Evolutionary conservation across 2,888 invertebrate genomes (phyloP).

Genomic region (Stenotaenia linearis): DNA sequence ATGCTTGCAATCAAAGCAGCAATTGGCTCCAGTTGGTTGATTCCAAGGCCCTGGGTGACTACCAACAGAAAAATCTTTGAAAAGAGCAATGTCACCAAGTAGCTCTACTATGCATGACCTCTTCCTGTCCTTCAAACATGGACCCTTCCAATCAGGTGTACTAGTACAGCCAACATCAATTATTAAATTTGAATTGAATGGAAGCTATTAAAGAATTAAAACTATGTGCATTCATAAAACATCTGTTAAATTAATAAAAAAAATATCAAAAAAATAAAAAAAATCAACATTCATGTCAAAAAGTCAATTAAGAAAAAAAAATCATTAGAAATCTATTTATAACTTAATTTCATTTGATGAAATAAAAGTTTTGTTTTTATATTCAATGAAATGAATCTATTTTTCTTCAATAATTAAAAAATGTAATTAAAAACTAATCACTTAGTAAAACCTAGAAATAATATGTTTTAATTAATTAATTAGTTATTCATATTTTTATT

Average conservation of each 20-base stretch:
- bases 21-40: conserved; percentile 1
- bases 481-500: too few relatives aligned
- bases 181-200: conserved; percentile 11
- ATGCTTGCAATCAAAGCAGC: not conserved
- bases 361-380: too few relatives aligned
- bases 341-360: too few relatives aligned
- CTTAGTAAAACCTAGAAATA: too few relatives aligned
- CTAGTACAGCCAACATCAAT: not conserved
- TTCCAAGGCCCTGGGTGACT: not conserved
- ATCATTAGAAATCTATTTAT: not conserved
- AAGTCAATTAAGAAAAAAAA: not conserved
- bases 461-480: too few relatives aligned
- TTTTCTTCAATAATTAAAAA: too few relatives aligned
- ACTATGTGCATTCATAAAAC: not conserved
- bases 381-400: too few relatives aligned
- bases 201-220: not conserved
- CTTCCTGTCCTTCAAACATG: conserved; percentile 15
- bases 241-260: not conserved
- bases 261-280: not conserved
- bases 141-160: not conserved
- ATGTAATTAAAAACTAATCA: too few relatives aligned
- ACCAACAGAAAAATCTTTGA: not conserved
- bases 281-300: not conserved
- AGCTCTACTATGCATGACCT: not conserved
- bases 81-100: not conserved